A percentile compares a stretch with the other conserved stretches of the same genome.
Evolutionary conservation across 2,888 invertebrate genomes (phyloP).

Genomic region (Drosophila quinaria): DNA sequence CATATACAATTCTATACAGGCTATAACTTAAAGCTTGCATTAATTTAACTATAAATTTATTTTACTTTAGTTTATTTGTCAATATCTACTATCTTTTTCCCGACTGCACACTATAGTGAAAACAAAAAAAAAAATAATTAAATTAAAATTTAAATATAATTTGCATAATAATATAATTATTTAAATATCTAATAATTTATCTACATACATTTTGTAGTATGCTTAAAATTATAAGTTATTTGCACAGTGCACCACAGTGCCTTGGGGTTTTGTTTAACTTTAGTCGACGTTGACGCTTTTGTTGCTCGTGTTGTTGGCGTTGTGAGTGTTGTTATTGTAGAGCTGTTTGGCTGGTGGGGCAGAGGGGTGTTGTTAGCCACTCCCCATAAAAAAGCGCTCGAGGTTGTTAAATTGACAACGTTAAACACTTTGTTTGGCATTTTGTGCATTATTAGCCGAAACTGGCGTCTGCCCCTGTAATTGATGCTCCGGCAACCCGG

Average conservation of each 20-base stretch:
- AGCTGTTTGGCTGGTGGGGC: conserved; percentile 32
- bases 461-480: conserved; percentile 70
- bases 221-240: background rate
- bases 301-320: conserved; percentile 43
- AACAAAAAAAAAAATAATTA: no score
- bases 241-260: conserved; percentile 55
- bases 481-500: conserved; percentile 67
- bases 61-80: no score
- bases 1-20: no score
- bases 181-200: background rate
- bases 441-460: conserved; percentile 81
- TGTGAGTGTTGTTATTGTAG: conserved; percentile 51
- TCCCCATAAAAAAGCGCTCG: conserved; percentile 78
- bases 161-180: background rate
- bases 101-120: no score
- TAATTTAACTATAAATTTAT: no score
- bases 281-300: conserved; percentile 49
- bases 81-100: no score
- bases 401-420: conserved; percentile 82
- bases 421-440: conserved; percentile 83
- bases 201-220: background rate
- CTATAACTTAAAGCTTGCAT: no score
- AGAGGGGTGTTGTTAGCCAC: conserved; percentile 17
- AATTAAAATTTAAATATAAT: no score
- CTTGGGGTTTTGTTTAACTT: conserved; percentile 73